Evolutionary conservation across 1,140 invertebrate species (phyloP), one percentile per base, ranked within the genome.

Genomic region (Heliconius melpomene): DNA sequence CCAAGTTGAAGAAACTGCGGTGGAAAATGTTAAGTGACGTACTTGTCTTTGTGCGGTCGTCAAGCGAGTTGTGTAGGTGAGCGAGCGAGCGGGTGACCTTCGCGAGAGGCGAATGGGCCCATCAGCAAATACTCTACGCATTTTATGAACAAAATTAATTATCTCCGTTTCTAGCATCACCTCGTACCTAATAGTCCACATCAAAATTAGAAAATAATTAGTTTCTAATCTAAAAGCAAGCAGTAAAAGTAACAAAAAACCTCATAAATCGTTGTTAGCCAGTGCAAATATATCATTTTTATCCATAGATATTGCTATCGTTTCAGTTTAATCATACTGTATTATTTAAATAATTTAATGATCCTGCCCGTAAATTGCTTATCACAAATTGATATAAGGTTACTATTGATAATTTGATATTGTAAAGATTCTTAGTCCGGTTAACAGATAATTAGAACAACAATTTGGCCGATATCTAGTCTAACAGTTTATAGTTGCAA

Each of bases 41-140:
- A 79, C 57, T 74, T 72, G 60, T 81, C 71, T 86, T 81, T 80
- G 79, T 82, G 82, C 80, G 79, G 82, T 82, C 85, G 86, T 83
- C 82, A 74, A 82, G 85, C 83, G 71, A 84, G 81, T 80, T 80
- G 82, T 79, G 85, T 85, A 85, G 86, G 85, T 87, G 86, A 86
- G 84, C 86, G 84, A 86, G 87, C 83, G 85, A 88, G 83, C 80
- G 89, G 90, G 70, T 86, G 90, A 88, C 91, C 91, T 93, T 91
- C 90, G 85, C 71, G 84, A 86, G 85, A 87, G 85, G 88, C 86
- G 89, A 91, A 86, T 88, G 88, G 86, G 83, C 87, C 88, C 89
- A 89, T 90, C 89, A 88, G 84, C 83, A 81, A 82, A 86, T 84
- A 84, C 86, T 86, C 82, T 75, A 82, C 83, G 82, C 82, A 83